Conservation (phyloP, 1,140 invertebrate genomes). For the Caenorhabditis tropicalis region DNA sequence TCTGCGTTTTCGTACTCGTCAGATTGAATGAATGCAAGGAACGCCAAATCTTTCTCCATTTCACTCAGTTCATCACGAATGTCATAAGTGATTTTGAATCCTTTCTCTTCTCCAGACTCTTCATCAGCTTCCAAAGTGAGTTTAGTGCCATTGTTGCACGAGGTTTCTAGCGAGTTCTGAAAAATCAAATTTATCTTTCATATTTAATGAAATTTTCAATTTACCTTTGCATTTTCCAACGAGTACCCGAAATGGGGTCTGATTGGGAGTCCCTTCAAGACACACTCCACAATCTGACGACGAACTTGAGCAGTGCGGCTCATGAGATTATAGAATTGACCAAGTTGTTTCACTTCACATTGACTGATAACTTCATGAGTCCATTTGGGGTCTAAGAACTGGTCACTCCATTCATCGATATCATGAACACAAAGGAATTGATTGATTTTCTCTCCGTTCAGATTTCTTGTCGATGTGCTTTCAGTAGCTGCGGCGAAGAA, state of each 20-base stretch:
- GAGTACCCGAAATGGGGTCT: conserved; percentile 67
- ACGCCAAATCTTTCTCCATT: conserved; percentile 69
- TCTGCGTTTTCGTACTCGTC: conserved; percentile 71
- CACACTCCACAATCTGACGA: conserved; percentile 70
- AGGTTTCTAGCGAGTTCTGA: conserved; percentile 64
- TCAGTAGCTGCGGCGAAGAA: conserved; percentile 69
- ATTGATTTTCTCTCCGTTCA: conserved; percentile 64
- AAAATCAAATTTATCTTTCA: background rate
- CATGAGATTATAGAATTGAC: conserved; percentile 70
- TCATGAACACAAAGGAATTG: conserved; percentile 70
- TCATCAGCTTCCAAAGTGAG: conserved; percentile 49
- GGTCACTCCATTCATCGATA: conserved; percentile 66
- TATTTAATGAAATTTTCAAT: background rate
- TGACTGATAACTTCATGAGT: conserved; percentile 70
- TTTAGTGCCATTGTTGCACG: conserved; percentile 59
- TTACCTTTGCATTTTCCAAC: conserved; percentile 68
- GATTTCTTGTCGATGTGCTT: conserved; percentile 55
- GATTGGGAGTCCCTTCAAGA: conserved; percentile 69
- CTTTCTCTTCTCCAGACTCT: conserved; percentile 50
- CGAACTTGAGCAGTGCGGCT: conserved; percentile 67
- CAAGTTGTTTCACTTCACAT: conserved; percentile 62
- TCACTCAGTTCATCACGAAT: conserved; percentile 69
- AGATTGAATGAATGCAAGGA: conserved; percentile 68
- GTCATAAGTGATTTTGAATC: conserved; percentile 62
- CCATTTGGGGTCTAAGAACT: conserved; percentile 70